A percentile compares a stretch with the other conserved stretches of the same genome.
Evolutionary conservation across 2,888 invertebrate genomes (phyloP).

Genomic region (Ornithoptera priamus): DNA sequence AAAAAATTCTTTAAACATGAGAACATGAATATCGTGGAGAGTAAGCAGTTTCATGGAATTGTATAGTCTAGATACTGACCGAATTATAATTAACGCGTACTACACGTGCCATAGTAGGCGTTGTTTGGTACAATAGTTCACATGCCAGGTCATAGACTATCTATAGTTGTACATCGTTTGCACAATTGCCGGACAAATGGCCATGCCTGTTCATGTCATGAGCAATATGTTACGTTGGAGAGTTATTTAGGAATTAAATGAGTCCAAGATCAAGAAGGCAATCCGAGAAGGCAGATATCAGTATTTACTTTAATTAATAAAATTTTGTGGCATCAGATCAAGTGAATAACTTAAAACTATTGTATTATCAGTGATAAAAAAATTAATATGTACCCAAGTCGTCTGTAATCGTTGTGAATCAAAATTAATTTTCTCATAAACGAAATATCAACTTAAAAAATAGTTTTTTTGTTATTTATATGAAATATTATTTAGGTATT

Average conservation of each 20-base stretch:
- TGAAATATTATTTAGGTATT: no score
- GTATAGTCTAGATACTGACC: constrained; percentile 50
- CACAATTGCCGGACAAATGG: constrained; percentile 51
- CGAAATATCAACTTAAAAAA: no score
- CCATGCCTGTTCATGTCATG: constrained; percentile 33
- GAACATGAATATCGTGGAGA: constrained; percentile 35
- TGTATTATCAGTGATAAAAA: no score
- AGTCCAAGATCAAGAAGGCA: no score
- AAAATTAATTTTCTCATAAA: no score
- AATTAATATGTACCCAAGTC: no score
- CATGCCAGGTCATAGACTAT: constrained; percentile 33
- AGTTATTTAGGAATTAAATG: constrained; percentile 11
- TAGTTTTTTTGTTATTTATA: no score
- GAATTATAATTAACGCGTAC: constrained; percentile 62
- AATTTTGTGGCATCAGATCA: not conserved
- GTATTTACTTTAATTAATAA: constrained; percentile 6
- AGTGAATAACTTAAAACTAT: not conserved
- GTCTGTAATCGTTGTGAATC: no score
- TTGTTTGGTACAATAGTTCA: constrained; percentile 19
- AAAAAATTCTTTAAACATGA: no score
- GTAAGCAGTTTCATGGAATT: constrained; percentile 53
- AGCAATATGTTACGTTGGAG: constrained; percentile 22
- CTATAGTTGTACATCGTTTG: constrained; percentile 45
- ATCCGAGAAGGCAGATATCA: constrained; percentile 1
- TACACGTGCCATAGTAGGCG: constrained; percentile 37